phyloP scores from a whole-genome alignment of 2,797 vertebrate species.

The Gouania willdenowi region DNA sequence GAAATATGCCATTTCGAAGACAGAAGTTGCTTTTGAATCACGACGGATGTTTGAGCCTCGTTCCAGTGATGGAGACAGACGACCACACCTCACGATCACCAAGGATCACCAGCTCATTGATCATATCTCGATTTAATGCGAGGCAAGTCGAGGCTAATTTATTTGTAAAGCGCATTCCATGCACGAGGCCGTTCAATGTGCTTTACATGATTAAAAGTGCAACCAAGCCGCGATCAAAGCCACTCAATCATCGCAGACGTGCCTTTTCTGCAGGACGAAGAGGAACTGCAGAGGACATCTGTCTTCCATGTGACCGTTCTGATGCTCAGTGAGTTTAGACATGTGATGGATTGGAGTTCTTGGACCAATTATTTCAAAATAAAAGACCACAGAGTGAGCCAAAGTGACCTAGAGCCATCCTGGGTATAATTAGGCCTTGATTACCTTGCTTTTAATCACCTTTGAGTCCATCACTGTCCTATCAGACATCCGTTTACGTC shows the following conservation, averaged over 20 bases:
- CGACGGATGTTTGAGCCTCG: no score
- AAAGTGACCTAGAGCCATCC: no score
- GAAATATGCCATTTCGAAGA: no score
- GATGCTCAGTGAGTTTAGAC: conserved; percentile 14
- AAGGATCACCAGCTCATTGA: conserved; percentile 1
- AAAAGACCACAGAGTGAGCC: background rate
- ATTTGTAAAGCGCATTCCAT: no score
- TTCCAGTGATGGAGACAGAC: no score
- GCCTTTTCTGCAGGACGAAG: background rate
- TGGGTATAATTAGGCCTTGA: conserved; percentile 24
- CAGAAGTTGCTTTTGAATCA: no score
- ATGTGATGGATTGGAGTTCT: conserved; percentile 1
- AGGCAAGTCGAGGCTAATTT: no score
- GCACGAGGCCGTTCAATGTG: no score
- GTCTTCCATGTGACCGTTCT: background rate
- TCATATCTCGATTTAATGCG: conserved; percentile 8
- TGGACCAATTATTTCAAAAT: background rate
- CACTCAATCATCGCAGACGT: background rate
- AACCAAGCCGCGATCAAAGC: conserved; percentile 6
- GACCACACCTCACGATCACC: background rate
- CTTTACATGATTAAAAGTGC: no score
- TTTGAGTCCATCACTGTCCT: no score
- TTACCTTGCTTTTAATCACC: no score
- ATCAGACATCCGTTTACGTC: no score
- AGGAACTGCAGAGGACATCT: background rate